phyloP scores from a whole-genome alignment of 2,113 vertebrate genomes.

The Crotalus tigris region DNA sequence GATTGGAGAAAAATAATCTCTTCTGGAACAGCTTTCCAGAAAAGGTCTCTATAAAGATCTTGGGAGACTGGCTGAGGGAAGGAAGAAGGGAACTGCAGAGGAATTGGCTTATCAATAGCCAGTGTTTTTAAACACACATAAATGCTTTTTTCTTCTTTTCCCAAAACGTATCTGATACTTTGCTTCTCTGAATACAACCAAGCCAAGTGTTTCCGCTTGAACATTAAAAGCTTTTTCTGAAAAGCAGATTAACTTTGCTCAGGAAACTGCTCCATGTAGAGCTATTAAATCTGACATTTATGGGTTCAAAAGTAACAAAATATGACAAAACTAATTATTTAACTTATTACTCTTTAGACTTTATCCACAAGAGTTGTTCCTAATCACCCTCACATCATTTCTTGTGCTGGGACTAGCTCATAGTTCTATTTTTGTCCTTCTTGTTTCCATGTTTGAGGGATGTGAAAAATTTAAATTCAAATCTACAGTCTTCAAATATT shows the following conservation, averaged over 20 bases:
- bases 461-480: background rate
- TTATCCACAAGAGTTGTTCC: background rate
- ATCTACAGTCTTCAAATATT: background rate
- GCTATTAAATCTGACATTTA: slow-evolving; percentile 19
- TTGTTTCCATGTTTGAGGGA: background rate
- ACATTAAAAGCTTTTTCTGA: slow-evolving; percentile 44
- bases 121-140: background rate
- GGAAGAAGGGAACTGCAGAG: slow-evolving; percentile 37
- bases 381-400: background rate
- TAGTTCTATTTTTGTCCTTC: background rate
- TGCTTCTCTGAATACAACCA: slow-evolving; percentile 18
- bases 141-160: slow-evolving; percentile 37
- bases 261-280: slow-evolving; percentile 30
- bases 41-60: background rate
- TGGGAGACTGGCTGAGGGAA: slow-evolving; percentile 15
- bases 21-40: slow-evolving; percentile 1
- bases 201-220: slow-evolving; percentile 47
- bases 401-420: background rate
- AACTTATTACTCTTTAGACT: background rate
- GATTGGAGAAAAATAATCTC: slow-evolving; percentile 28
- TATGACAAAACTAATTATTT: slow-evolving; percentile 18
- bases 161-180: slow-evolving; percentile 39
- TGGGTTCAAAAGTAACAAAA: background rate
- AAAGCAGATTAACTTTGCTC: slow-evolving; percentile 37
- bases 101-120: slow-evolving; percentile 47